phyloP scores from a whole-genome alignment of 2,888 invertebrate genomes.

The Nomada hirtipes region DNA sequence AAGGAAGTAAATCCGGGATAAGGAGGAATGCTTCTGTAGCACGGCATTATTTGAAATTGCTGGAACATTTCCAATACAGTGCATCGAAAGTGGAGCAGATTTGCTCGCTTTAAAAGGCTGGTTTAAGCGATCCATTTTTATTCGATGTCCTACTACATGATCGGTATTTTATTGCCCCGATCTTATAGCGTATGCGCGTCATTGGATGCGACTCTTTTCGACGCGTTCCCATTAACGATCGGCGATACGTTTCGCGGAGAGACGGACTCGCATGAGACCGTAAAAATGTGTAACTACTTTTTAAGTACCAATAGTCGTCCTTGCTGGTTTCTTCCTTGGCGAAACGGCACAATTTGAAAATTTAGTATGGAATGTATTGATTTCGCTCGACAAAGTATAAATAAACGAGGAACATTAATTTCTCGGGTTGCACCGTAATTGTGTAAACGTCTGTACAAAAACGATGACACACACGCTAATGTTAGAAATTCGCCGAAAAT shows the following conservation, averaged over 20 bases:
- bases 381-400: too few species aligned
- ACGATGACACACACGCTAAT: too few species aligned
- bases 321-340: too few species aligned
- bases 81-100: conserved; percentile 54
- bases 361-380: too few species aligned
- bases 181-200: not conserved
- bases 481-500: too few species aligned
- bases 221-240: conserved; percentile 3
- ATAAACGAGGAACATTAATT: too few species aligned
- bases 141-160: conserved; percentile 15
- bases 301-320: too few species aligned
- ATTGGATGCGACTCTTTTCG: not conserved
- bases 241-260: not conserved
- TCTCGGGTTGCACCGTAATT: too few species aligned
- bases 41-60: conserved; percentile 38
- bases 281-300: too few species aligned
- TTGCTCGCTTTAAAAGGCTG: conserved; percentile 45
- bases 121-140: conserved; percentile 44
- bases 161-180: conserved; percentile 25
- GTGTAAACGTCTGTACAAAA: too few species aligned
- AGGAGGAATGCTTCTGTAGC: conserved; percentile 37
- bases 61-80: conserved; percentile 60
- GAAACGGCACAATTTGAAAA: too few species aligned
- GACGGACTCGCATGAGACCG: not conserved
- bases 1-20: conserved; percentile 35